Evolutionary conservation across 2,113 vertebrate species (phyloP), one percentile per base, ranked within the genome.

Genomic region (Tympanuchus pallidicinctus): DNA sequence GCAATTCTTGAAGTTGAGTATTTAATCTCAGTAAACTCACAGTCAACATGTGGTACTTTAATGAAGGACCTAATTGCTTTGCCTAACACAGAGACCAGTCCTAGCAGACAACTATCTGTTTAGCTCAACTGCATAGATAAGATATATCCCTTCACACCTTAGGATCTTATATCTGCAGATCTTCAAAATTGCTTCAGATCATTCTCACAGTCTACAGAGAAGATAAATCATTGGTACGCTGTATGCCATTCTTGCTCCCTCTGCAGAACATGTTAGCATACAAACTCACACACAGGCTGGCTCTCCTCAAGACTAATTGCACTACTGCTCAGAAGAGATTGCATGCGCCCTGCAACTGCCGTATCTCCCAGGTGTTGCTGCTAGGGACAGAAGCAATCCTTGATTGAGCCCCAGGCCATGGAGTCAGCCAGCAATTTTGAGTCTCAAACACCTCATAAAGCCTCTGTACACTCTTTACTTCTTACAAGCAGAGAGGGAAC

Each of bases 21-120:
- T 61, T 82, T 76, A 93, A 91, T 70, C 48, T 93, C 36, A 45
- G 42, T 60, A 77, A 87, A 86, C 74, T 82, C 47, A 80, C 8
- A 27, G 61, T 4, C 22, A 80, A 43, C 21, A 40, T 12, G 14
- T 34, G 8, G 15, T 54, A 54, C 25, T 64, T 85, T 60, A 60
- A 5, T 63, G 85, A 90, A 60, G 9, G 6, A 54, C 4, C 17
- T 42, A 73, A 82, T 7, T 0, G 0, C 82, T 82, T 45, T 54
- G 20, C 38, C n/a, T 76, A 76, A 77, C 82, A 77, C 20, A 61
- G 21, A 70, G 45, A 45, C 24, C 60, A 63, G 54, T 48, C 45
- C 76, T 59, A 36, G 54, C 45, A 82, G 30, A 45, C 60, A 61
- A n/a, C 81, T 82, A 81, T 9, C 34, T 24, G 9, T n/a, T 28